Conservation (phyloP, 2,888 invertebrate species). For the Amphimallon solstitiale region DNA sequence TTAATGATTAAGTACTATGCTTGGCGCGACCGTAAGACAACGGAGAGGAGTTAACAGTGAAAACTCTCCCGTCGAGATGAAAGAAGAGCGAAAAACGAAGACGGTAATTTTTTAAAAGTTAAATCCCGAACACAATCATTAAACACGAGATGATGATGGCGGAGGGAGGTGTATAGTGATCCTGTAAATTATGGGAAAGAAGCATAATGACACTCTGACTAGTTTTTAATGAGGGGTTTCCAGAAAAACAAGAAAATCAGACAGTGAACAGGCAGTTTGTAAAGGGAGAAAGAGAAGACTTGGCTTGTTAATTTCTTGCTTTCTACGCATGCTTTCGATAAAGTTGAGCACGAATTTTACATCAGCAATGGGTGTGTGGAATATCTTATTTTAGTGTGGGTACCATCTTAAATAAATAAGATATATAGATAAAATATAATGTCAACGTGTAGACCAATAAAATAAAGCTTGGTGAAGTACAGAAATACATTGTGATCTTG, state of each 20-base stretch:
- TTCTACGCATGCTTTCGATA: too few species aligned
- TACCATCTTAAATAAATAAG: too few species aligned
- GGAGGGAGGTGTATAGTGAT: slow-evolving; percentile 40
- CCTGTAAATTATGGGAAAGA: slow-evolving; percentile 49
- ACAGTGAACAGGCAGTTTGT: not conserved
- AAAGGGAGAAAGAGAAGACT: not conserved
- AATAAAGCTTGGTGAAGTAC: too few species aligned
- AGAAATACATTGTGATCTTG: too few species aligned
- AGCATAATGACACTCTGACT: slow-evolving; percentile 52
- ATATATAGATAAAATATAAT: too few species aligned
- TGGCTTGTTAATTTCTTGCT: not conserved
- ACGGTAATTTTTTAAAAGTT: slow-evolving; percentile 15
- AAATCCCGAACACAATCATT: slow-evolving; percentile 24
- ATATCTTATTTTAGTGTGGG: too few species aligned
- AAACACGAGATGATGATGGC: slow-evolving; percentile 32
- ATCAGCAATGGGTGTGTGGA: too few species aligned
- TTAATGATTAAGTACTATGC: slow-evolving; percentile 9
- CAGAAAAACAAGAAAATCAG: slow-evolving; percentile 26
- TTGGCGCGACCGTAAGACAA: not conserved
- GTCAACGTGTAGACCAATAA: too few species aligned
- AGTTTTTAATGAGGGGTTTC: slow-evolving; percentile 52
- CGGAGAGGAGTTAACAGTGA: not conserved
- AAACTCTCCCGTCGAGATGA: slow-evolving; percentile 1
- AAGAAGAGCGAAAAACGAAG: not conserved
- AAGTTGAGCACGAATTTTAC: too few species aligned